Evolutionary conservation across 2,797 vertebrate genomes (phyloP).

Genomic region (Acropternis orthonyx): DNA sequence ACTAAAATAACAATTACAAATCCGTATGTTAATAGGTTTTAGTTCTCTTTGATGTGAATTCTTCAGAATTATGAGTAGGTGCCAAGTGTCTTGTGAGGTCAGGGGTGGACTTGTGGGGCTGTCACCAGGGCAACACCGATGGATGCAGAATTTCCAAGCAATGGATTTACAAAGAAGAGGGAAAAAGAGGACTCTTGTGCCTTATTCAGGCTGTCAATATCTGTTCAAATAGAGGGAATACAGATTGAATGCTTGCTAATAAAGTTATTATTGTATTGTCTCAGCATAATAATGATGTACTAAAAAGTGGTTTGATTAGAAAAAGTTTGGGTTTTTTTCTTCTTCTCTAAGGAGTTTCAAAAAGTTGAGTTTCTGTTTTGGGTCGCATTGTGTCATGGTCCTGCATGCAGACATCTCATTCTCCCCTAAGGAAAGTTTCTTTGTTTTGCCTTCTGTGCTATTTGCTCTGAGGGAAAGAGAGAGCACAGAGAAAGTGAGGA

Average conservation of each 20-base stretch:
- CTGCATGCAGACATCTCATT: background rate
- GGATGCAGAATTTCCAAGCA: conserved; percentile 16
- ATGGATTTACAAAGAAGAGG: background rate
- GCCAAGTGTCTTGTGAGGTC: conserved; percentile 32
- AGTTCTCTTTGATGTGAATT: background rate
- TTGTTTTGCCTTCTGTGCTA: background rate
- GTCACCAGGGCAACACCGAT: conserved; percentile 5
- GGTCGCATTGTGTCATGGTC: background rate
- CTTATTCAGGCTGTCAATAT: background rate
- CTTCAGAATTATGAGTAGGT: background rate
- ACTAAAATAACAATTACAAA: background rate
- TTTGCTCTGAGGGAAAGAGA: background rate
- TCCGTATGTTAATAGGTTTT: background rate
- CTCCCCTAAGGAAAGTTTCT: background rate
- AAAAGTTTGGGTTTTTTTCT: background rate
- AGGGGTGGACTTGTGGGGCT: background rate
- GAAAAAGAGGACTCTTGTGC: background rate
- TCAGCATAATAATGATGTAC: background rate
- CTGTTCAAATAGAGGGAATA: conserved; percentile 14
- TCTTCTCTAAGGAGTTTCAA: background rate
- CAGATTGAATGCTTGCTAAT: background rate
- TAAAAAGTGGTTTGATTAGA: background rate
- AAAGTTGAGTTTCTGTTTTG: background rate
- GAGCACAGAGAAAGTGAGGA: background rate
- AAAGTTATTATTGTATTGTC: background rate